A percentile compares a stretch with the other conserved stretches of the same genome.
These are phyloP conservation scores for Bombus consobrinus DNA, from an alignment of 1,140 invertebrate species.

Conservation along the genomic window DNA sequence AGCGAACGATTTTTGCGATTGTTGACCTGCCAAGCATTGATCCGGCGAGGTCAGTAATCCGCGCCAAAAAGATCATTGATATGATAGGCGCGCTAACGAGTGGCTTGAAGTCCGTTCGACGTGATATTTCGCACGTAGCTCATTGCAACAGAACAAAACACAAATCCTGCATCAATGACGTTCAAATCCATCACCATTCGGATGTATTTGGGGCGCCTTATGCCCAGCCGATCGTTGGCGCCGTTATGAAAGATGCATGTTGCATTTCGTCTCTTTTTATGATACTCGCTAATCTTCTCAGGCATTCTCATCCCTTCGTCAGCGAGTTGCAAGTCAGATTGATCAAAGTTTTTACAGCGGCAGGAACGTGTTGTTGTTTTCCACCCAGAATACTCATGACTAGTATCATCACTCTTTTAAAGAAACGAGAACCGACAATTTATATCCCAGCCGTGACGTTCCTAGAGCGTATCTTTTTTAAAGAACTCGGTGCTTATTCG, in stretches of 20 bases:
- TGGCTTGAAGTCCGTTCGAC: constrained; percentile 84
- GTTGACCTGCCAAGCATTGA: constrained; percentile 82
- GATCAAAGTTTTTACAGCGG: constrained; percentile 83
- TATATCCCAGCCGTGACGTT: constrained; percentile 79
- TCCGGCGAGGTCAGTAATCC: constrained; percentile 75
- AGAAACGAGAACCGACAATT: constrained; percentile 71
- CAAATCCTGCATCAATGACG: constrained; percentile 80
- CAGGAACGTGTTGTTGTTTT: constrained; percentile 87
- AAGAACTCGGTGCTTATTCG: constrained; percentile 83
- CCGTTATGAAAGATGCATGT: constrained; percentile 76
- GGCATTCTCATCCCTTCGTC: constrained; percentile 78
- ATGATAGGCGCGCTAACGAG: constrained; percentile 84
- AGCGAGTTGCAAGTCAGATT: constrained; percentile 81
- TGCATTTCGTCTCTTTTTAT: constrained; percentile 85
- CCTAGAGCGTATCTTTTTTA: constrained; percentile 85
- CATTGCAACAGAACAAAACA: constrained; percentile 83
- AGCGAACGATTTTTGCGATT: constrained; percentile 84
- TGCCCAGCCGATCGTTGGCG: constrained; percentile 68
- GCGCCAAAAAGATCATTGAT: constrained; percentile 84
- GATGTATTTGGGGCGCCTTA: constrained; percentile 83
- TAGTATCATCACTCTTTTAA: constrained; percentile 77
- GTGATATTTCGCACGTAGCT: constrained; percentile 83
- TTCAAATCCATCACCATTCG: constrained; percentile 84
- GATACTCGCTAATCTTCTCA: constrained; percentile 82
- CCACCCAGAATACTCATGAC: constrained; percentile 80